Evolutionary conservation across 1,140 invertebrate genomes (phyloP), one percentile per base, ranked within the genome.

Genomic region (Orius laevigatus): DNA sequence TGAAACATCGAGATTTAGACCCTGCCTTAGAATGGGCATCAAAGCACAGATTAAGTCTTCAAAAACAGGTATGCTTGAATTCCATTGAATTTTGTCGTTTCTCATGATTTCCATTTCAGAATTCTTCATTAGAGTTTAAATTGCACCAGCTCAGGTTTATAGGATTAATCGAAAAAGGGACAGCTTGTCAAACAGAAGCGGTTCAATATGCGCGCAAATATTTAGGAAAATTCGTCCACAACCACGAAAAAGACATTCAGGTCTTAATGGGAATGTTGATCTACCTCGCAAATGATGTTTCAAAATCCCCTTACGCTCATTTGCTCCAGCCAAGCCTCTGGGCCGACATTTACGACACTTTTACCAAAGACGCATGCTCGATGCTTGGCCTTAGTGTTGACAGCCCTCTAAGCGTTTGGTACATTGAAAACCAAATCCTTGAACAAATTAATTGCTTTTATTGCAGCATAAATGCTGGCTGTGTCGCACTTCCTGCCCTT

Each of bases 331-430:
- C 78, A 11, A 78, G 78, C 40, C 73, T 84, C 57, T 92, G 87
- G 87, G 71, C 78, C 5, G 81, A 84, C 58, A 80, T 86, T n/a
- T 78, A 76, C 61, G 91, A 96, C 61, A 75, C 89, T 55, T 98
- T 97, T 63, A 80, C 86, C 4, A 74, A 81, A 60, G 91, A 96
- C 71, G 88, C 93, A 14, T 97, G 93, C 66, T 75, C 83, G 36
- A 67, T 95, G 31, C 68, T 96, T 52, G 85, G 91, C 49, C 72
- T 95, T 59, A 84, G 84, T 64, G 81, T 94, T 55, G 87, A 93
- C 59, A 82, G 79, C 64, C 80, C 81, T 5, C 63, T 86, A 8
- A 75, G 76, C 53, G 76, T 81, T 46, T 78, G 75, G 75, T 78
- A 67, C 52, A 47, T 38, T 5, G 14, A 42, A 19, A 42, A 40